Percentiles rank a stretch among this genome's conserved stretches.
phyloP scores from a whole-genome alignment of 2,113 vertebrate genomes.

The Ceyx melanurus region DNA sequence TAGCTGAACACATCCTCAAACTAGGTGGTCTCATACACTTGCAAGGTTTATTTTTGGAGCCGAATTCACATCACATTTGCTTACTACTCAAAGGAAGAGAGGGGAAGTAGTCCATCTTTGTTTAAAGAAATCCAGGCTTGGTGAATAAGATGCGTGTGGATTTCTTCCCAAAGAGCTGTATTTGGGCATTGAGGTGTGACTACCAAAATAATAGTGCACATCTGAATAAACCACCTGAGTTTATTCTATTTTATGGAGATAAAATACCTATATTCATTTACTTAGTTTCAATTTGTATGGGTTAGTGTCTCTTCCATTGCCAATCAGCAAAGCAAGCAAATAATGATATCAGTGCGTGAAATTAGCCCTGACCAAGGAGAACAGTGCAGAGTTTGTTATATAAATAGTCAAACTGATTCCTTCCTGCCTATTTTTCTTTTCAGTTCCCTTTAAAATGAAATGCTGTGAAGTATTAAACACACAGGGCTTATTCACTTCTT shows the following conservation, averaged over 20 bases:
- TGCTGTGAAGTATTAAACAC: slow-evolving; percentile 9
- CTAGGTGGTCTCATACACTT: not conserved
- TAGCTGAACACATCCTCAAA: not conserved
- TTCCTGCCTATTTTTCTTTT: slow-evolving; percentile 27
- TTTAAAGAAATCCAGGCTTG: not conserved
- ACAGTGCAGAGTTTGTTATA: slow-evolving; percentile 17
- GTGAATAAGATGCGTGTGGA: not conserved
- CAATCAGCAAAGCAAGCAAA: not conserved
- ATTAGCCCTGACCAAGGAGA: not conserved
- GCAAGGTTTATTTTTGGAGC: not conserved
- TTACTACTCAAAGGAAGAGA: not conserved
- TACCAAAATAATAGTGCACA: not conserved
- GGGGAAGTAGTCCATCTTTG: not conserved
- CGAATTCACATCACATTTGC: not conserved
- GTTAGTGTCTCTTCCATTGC: not conserved
- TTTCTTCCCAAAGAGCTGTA: not conserved
- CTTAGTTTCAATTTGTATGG: not conserved
- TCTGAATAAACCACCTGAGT: not conserved
- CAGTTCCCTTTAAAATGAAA: slow-evolving; percentile 22
- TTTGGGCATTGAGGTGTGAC: not conserved
- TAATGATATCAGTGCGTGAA: not conserved
- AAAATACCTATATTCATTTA: not conserved
- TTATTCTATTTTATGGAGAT: not conserved
- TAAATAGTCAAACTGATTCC: not conserved
- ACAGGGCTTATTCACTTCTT: slow-evolving; percentile 54